Evolutionary conservation across 2,888 invertebrate species (phyloP).

Genomic region (Pristionchus japonicus): DNA sequence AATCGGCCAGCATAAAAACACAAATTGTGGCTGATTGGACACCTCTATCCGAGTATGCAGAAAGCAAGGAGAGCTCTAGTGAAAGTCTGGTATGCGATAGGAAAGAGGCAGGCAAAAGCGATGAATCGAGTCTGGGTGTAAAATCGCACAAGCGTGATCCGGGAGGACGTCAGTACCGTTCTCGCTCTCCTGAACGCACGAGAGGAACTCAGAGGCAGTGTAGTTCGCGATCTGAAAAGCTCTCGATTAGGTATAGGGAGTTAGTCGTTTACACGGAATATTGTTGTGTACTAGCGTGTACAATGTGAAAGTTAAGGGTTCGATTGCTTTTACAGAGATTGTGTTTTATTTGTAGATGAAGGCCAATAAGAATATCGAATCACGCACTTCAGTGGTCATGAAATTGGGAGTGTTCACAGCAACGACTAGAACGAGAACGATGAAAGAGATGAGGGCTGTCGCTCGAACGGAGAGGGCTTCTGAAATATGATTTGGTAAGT

Average conservation of each 20-base stretch:
- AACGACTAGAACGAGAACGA: constrained; percentile 63
- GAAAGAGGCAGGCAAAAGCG: not conserved
- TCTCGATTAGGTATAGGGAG: too few relatives aligned
- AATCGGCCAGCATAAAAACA: not conserved
- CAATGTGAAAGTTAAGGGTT: too few relatives aligned
- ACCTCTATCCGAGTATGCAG: not conserved
- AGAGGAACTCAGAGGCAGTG: constrained; percentile 58
- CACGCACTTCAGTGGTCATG: constrained; percentile 69
- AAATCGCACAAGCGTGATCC: constrained; percentile 27
- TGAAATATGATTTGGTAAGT: not conserved
- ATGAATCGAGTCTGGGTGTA: not conserved
- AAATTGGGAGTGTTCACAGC: constrained; percentile 72
- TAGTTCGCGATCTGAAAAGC: constrained; percentile 66
- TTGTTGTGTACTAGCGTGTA: too few relatives aligned
- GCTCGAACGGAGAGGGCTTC: constrained; percentile 45
- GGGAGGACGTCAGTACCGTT: constrained; percentile 25
- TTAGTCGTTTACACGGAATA: too few relatives aligned
- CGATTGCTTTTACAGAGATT: too few relatives aligned
- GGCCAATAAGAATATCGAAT: too few relatives aligned
- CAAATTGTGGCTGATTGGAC: too few relatives aligned
- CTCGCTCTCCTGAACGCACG: not conserved
- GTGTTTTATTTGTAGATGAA: too few relatives aligned
- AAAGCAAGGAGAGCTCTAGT: not conserved
- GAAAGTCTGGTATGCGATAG: not conserved
- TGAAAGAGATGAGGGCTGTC: constrained; percentile 63